Evolutionary conservation across 2,888 invertebrate species (phyloP).

Genomic region (Ichneumoninae sp.): DNA sequence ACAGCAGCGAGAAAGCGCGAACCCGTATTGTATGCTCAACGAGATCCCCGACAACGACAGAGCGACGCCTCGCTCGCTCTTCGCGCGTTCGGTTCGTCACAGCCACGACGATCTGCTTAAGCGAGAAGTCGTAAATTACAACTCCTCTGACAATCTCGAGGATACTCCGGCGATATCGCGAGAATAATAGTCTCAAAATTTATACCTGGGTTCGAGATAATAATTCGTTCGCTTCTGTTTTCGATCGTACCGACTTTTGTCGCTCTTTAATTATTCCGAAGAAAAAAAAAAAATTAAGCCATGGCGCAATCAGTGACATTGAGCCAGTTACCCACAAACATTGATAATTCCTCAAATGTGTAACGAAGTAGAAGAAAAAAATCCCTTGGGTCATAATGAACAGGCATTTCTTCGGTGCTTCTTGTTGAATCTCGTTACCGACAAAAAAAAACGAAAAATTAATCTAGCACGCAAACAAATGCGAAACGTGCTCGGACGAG

Average conservation of each 20-base stretch:
- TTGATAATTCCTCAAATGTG: conserved; percentile 1
- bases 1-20: neutral
- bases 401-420: neutral
- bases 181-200: conserved; percentile 8
- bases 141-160: conserved; percentile 10
- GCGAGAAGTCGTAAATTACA: neutral
- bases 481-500: neutral
- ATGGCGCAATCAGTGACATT: conserved; percentile 20
- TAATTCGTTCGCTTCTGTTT: conserved; percentile 4
- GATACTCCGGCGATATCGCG: conserved; percentile 38
- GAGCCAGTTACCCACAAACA: conserved; percentile 11
- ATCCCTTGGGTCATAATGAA: too few species aligned
- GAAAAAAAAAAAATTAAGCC: neutral
- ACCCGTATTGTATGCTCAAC: conserved; percentile 3
- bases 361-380: conserved; percentile 8
- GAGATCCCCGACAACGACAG: conserved; percentile 3
- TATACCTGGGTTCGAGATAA: neutral
- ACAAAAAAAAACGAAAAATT: neutral
- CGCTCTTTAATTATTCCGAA: neutral
- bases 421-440: neutral
- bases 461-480: neutral
- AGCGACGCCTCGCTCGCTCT: neutral
- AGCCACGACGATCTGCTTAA: neutral
- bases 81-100: neutral
- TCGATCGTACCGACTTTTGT: neutral